Conservation (phyloP, 2,113 vertebrate genomes). For the Narcine bancroftii region DNA sequence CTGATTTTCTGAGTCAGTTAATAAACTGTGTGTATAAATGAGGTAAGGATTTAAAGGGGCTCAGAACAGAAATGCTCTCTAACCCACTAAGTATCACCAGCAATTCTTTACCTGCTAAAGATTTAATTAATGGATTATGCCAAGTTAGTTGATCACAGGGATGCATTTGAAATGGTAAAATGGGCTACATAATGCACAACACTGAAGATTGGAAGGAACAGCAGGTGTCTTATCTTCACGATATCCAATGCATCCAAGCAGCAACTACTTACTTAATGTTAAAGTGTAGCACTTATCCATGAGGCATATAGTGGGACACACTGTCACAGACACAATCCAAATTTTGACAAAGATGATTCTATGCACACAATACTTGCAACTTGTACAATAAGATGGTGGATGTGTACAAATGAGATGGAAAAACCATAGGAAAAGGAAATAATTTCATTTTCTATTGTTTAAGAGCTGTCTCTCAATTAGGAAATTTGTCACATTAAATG, state of each 20-base stretch:
- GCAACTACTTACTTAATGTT: background rate
- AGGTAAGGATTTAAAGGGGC: background rate
- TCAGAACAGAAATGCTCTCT: too few relatives aligned
- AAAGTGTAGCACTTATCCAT: background rate
- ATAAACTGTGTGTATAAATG: background rate
- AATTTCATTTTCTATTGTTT: background rate
- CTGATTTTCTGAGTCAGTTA: background rate
- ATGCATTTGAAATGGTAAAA: background rate
- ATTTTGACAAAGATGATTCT: background rate
- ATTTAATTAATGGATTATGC: background rate
- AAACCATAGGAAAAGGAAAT: background rate
- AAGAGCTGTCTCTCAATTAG: background rate
- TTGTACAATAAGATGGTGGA: background rate
- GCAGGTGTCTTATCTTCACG: background rate
- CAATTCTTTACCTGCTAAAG: too few relatives aligned
- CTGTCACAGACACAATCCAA: background rate
- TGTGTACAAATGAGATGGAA: background rate
- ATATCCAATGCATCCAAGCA: too few relatives aligned
- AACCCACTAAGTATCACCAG: too few relatives aligned
- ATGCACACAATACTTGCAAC: background rate
- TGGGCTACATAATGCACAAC: background rate
- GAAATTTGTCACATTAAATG: background rate
- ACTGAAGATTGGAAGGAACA: background rate
- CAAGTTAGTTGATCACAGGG: background rate
- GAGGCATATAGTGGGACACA: background rate